A percentile compares a stretch with the other conserved stretches of the same genome.
Evolutionary conservation across 2,888 invertebrate genomes (phyloP).

Genomic region (Tipula helvola): DNA sequence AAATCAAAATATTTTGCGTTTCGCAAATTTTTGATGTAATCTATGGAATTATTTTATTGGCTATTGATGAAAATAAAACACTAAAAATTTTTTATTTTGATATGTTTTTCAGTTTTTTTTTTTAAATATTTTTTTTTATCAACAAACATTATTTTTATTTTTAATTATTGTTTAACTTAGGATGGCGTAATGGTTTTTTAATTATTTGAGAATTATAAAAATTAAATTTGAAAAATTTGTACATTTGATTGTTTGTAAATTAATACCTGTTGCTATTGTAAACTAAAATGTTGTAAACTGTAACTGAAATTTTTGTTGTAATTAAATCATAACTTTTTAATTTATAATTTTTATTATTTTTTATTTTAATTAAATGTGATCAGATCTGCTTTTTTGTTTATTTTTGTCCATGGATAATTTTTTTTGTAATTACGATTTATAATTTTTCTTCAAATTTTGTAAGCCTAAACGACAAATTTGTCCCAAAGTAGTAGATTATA

Average conservation of each 20-base stretch:
- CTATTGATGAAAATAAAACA: not conserved
- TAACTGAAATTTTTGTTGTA: not conserved
- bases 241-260: constrained; percentile 4
- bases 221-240: constrained; percentile 5
- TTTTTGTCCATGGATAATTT: not conserved
- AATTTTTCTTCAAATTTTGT: not conserved
- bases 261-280: constrained; percentile 4
- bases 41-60: not conserved
- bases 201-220: constrained; percentile 6
- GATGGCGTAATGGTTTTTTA: not conserved
- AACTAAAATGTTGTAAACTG: not conserved
- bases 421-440: not conserved
- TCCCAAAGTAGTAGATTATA: not conserved
- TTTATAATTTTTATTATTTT: not conserved
- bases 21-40: not conserved
- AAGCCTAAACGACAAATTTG: not conserved
- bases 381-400: not conserved
- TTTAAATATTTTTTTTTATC: not conserved
- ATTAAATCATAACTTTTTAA: not conserved
- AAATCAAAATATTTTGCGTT: not conserved
- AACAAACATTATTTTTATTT: not conserved
- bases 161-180: not conserved
- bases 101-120: not conserved
- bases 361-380: not conserved
- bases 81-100: not conserved